Percentiles rank a stretch among this genome's conserved stretches.
Conservation (phyloP, 2,888 invertebrate genomes). For the Eupsilia transversa region DNA sequence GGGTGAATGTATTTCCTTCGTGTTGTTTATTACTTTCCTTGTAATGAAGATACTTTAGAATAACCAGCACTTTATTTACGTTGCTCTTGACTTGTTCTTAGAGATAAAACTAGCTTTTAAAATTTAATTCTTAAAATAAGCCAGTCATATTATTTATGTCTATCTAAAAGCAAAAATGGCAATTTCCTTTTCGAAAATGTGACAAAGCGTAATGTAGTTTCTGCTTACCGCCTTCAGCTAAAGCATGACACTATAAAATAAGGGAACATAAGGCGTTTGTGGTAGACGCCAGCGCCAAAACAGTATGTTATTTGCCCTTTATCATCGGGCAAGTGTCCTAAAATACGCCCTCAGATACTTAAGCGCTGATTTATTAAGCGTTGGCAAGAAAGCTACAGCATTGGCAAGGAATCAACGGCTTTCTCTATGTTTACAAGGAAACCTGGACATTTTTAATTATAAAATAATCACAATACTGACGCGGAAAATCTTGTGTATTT, state of each 20-base stretch:
- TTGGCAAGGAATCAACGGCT: slow-evolving; percentile 51
- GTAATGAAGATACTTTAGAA: background rate
- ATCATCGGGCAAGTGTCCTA: slow-evolving; percentile 43
- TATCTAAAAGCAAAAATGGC: background rate
- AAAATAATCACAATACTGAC: slow-evolving; percentile 18
- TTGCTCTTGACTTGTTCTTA: background rate
- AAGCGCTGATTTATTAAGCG: slow-evolving; percentile 59
- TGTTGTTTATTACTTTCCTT: background rate
- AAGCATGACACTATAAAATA: slow-evolving; percentile 28
- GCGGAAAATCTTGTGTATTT: background rate
- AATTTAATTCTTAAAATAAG: background rate
- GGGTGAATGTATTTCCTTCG: slow-evolving; percentile 4
- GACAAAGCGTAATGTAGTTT: background rate
- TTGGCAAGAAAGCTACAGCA: slow-evolving; percentile 37
- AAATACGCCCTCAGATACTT: slow-evolving; percentile 55
- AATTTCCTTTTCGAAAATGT: background rate
- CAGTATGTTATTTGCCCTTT: slow-evolving; percentile 58
- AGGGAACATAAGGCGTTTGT: slow-evolving; percentile 4
- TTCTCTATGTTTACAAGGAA: slow-evolving; percentile 21
- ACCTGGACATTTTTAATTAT: background rate
- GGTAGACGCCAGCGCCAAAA: slow-evolving; percentile 12
- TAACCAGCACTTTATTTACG: background rate
- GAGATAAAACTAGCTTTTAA: background rate
- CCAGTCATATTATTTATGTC: too few species aligned
- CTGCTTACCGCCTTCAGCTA: background rate